Percentiles rank a stretch among this genome's conserved stretches.
Evolutionary conservation across 2,888 invertebrate species (phyloP).

Genomic region (Lepidonotus clava): DNA sequence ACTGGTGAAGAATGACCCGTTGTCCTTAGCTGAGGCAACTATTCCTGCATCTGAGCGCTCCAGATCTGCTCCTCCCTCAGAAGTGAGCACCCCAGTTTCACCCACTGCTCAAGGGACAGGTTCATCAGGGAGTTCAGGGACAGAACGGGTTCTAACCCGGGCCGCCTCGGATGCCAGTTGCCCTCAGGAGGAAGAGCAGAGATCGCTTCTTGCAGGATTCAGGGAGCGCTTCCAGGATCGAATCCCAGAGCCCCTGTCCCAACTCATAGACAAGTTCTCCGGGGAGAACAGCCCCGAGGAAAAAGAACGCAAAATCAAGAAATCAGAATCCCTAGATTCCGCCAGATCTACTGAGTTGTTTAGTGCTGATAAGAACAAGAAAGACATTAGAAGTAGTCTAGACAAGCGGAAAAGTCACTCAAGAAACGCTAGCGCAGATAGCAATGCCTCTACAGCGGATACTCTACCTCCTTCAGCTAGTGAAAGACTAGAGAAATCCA

Average conservation of each 20-base stretch:
- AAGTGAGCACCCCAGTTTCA: slow-evolving; percentile 42
- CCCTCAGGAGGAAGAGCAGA: not conserved
- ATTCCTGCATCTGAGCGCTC: slow-evolving; percentile 6
- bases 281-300: slow-evolving; percentile 50
- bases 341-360: slow-evolving; percentile 22
- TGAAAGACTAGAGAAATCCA: not conserved
- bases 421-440: slow-evolving; percentile 48
- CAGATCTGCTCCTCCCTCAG: slow-evolving; percentile 50
- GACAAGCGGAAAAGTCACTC: slow-evolving; percentile 53
- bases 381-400: not conserved
- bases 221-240: slow-evolving; percentile 41
- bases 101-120: not conserved
- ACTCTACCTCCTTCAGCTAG: not conserved
- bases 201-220: slow-evolving; percentile 48
- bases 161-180: not conserved
- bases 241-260: slow-evolving; percentile 48
- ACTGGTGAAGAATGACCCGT: not conserved
- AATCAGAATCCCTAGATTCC: slow-evolving; percentile 47
- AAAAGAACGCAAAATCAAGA: slow-evolving; percentile 41
- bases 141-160: not conserved
- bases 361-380: slow-evolving; percentile 7
- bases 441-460: not conserved
- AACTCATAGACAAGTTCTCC: slow-evolving; percentile 51
- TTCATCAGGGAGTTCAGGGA: not conserved
- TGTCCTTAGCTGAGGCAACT: not conserved